Percentiles rank a stretch among this genome's conserved stretches.
Evolutionary conservation across 1,140 invertebrate genomes (phyloP).

Genomic region (Manduca sexta): DNA sequence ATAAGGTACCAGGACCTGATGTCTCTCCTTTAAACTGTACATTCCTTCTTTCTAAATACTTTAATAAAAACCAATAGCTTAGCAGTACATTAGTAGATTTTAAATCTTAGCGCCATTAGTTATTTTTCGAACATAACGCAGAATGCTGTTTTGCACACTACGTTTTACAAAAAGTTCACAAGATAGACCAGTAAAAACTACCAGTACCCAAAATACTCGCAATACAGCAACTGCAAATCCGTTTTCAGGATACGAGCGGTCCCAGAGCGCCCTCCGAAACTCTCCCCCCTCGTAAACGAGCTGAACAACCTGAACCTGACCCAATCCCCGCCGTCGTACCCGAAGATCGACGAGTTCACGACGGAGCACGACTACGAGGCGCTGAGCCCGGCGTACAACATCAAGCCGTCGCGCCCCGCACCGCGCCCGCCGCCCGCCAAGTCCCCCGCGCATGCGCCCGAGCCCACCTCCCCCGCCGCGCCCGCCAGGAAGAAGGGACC

Average conservation of each 20-base stretch:
- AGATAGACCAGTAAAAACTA: too few species aligned
- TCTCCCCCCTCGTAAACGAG: conserved; percentile 52
- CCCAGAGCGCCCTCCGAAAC: conserved; percentile 64
- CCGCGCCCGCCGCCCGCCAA: conserved; percentile 33
- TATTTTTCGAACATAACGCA: too few species aligned
- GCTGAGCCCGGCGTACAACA: conserved; percentile 55
- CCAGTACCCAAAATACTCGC: too few species aligned
- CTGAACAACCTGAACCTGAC: conserved; percentile 64
- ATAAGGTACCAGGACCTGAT: too few species aligned
- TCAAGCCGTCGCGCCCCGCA: conserved; percentile 52
- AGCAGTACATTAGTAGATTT: too few species aligned
- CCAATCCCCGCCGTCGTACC: conserved; percentile 33
- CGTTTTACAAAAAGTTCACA: too few species aligned
- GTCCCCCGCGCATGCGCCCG: conserved; percentile 15
- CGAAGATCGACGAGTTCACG: conserved; percentile 47
- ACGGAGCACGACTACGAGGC: conserved; percentile 64
- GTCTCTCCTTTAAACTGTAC: too few species aligned
- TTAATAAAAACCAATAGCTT: too few species aligned
- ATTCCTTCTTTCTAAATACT: too few species aligned
- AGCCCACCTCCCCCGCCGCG: conserved; percentile 12
- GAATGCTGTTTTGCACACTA: too few species aligned
- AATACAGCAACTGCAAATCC: too few species aligned
- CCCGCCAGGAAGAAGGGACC: conserved; percentile 41
- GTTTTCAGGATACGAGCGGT: conserved; percentile 38
- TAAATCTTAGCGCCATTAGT: too few species aligned